These are phyloP conservation scores for Macrobrachium nipponense DNA, from an alignment of 1,140 invertebrate genomes.

Conservation along the genomic window DNA sequence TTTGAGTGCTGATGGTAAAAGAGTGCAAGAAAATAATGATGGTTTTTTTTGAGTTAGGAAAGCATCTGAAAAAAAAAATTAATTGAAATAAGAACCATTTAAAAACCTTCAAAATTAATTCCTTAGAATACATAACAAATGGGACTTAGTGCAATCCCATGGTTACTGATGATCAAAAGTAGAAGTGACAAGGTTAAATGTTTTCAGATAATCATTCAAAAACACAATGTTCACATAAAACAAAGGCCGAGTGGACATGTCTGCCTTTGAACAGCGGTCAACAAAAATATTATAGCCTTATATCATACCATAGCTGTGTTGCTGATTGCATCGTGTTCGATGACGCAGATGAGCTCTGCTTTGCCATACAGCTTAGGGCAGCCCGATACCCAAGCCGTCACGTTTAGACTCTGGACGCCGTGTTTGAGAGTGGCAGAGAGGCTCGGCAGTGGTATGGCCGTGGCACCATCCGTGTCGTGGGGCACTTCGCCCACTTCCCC, in stretches of 20 bases:
- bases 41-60: no score
- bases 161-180: no score
- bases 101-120: no score
- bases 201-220: not conserved
- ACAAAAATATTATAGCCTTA: not conserved
- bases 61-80: no score
- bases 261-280: not conserved
- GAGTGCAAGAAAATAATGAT: no score
- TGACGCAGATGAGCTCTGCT: slow-evolving; percentile 41
- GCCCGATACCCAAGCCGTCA: slow-evolving; percentile 46
- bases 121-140: no score
- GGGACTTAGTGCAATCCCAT: no score
- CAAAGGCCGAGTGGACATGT: not conserved
- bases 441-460: not conserved
- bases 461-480: slow-evolving; percentile 7
- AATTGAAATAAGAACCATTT: no score
- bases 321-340: slow-evolving; percentile 24
- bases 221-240: not conserved
- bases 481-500: slow-evolving; percentile 52
- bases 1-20: no score
- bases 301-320: slow-evolving; percentile 28
- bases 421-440: slow-evolving; percentile 34
- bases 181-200: no score
- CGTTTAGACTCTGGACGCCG: slow-evolving; percentile 43
- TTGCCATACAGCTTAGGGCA: slow-evolving; percentile 51